Evolutionary conservation across 2,797 vertebrate genomes (phyloP).

Genomic region (Labroides dimidiatus): DNA sequence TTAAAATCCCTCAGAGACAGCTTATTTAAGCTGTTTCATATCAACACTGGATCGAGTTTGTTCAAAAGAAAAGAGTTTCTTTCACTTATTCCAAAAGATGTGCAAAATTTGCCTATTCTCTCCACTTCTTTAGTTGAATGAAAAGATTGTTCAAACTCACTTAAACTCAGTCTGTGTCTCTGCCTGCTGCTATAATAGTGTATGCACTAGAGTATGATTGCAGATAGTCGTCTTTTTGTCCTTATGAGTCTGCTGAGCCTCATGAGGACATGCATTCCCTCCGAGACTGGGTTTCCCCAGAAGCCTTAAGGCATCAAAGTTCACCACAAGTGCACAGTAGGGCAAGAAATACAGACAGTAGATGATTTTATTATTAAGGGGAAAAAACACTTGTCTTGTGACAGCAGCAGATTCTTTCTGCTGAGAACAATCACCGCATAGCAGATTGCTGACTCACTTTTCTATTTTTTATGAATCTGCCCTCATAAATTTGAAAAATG

Average conservation of each 20-base stretch:
- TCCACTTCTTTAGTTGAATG: neutral
- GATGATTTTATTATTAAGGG: slow-evolving; percentile 67
- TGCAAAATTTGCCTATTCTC: neutral
- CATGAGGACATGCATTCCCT: slow-evolving; percentile 52
- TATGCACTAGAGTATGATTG: slow-evolving; percentile 8
- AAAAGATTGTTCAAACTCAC: neutral
- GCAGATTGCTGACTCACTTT: slow-evolving; percentile 79
- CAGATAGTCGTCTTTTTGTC: slow-evolving; percentile 12
- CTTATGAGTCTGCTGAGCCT: slow-evolving; percentile 24
- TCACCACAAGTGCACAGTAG: slow-evolving; percentile 64
- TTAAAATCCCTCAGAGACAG: slow-evolving; percentile 21
- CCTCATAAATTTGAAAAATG: slow-evolving; percentile 43
- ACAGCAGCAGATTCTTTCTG: slow-evolving; percentile 43
- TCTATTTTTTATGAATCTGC: slow-evolving; percentile 63
- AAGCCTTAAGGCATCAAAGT: slow-evolving; percentile 63
- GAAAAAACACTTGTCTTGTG: slow-evolving; percentile 59
- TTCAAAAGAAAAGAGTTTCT: neutral
- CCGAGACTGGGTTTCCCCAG: slow-evolving; percentile 65
- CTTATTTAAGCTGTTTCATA: slow-evolving; percentile 36
- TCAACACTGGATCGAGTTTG: slow-evolving; percentile 6
- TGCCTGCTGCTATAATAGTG: neutral
- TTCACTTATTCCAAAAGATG: neutral
- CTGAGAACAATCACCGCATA: slow-evolving; percentile 72
- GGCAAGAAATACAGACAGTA: slow-evolving; percentile 59
- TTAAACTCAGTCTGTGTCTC: neutral